Conservation (phyloP, 2,888 invertebrate species). For the Pandemis heparana region DNA sequence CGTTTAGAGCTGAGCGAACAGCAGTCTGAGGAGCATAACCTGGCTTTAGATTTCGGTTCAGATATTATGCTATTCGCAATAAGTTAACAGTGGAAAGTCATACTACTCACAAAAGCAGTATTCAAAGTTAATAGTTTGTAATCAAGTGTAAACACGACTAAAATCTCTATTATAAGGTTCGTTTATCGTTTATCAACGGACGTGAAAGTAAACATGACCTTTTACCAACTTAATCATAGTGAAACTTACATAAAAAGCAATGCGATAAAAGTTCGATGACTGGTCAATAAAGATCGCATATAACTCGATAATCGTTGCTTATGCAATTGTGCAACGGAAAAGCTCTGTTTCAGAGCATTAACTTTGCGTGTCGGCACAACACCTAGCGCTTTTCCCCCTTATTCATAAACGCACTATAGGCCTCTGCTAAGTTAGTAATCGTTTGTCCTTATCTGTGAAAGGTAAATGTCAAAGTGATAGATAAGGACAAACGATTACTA, state of each 20-base stretch:
- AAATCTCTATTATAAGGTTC: not conserved
- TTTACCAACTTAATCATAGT: not conserved
- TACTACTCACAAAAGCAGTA: too few species aligned
- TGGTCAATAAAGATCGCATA: not conserved
- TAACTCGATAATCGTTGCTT: constrained; percentile 3
- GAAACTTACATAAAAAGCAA: not conserved
- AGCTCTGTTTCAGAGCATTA: constrained; percentile 56
- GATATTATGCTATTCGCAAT: too few species aligned
- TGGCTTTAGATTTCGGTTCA: too few species aligned
- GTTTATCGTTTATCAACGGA: not conserved
- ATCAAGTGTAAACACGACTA: too few species aligned
- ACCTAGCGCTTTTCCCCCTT: constrained; percentile 42
- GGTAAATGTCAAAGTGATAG: too few species aligned
- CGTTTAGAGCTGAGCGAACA: too few species aligned
- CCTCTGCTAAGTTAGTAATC: too few species aligned
- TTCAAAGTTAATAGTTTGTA: not conserved
- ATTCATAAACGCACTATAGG: too few species aligned
- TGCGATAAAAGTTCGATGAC: not conserved
- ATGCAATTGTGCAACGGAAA: constrained; percentile 35
- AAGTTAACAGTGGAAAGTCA: too few species aligned
- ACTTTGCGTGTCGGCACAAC: constrained; percentile 51
- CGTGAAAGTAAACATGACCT: not conserved
- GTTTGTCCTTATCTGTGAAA: too few species aligned
- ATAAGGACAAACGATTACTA: too few species aligned
- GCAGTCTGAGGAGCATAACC: too few species aligned